A percentile compares a stretch with the other conserved stretches of the same genome.
phyloP scores from a whole-genome alignment of 2,888 invertebrate genomes.

The Ectropis crepuscularia region DNA sequence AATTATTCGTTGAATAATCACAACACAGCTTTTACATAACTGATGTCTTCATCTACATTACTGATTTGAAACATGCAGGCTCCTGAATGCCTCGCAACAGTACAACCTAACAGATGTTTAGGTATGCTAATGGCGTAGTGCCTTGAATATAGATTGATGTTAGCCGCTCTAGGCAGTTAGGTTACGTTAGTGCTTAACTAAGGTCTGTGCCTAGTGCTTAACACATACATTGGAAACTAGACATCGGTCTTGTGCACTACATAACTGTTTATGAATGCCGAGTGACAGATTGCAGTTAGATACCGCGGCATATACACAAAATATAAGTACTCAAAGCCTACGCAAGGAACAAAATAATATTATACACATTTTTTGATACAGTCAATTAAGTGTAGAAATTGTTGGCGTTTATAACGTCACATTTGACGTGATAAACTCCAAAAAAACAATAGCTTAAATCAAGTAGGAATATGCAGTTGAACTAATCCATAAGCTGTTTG shows the following conservation, averaged over 20 bases:
- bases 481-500: too few relatives aligned
- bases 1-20: too few relatives aligned
- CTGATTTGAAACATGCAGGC: conserved; percentile 7
- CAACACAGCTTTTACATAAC: too few relatives aligned
- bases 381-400: too few relatives aligned
- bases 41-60: neutral
- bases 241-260: conserved; percentile 1
- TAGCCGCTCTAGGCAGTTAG: conserved; percentile 29
- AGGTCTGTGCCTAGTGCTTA: conserved; percentile 23
- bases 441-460: too few relatives aligned
- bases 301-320: neutral
- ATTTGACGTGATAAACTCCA: too few relatives aligned
- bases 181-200: conserved; percentile 25
- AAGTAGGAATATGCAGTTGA: too few relatives aligned
- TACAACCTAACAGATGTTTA: conserved; percentile 40
- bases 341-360: too few relatives aligned
- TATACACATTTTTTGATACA: too few relatives aligned
- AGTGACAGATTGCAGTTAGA: too few relatives aligned
- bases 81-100: conserved; percentile 8
- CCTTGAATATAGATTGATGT: conserved; percentile 60
- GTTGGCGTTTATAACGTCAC: too few relatives aligned
- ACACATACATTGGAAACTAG: conserved; percentile 9
- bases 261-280: neutral
- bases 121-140: conserved; percentile 54
- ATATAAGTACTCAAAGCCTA: neutral